Evolutionary conservation across 2,888 invertebrate species (phyloP).

Genomic region (Cyclophora albipunctata): DNA sequence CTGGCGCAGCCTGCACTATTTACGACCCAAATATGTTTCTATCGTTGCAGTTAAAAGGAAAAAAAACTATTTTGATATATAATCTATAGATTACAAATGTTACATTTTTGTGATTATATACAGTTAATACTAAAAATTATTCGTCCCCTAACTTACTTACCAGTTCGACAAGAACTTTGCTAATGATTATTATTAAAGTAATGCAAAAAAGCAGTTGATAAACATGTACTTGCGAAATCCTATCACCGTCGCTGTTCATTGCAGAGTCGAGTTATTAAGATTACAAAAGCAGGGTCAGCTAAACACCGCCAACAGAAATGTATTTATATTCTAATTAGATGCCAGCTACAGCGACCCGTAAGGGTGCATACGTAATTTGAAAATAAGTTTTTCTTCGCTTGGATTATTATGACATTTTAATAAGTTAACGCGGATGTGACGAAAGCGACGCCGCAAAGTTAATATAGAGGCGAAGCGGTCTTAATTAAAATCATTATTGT

Average conservation of each 20-base stretch:
- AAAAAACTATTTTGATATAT: no score
- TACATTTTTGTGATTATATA: no score
- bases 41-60: no score
- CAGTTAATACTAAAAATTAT: no score
- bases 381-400: slow-evolving; percentile 45
- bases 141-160: no score
- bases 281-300: slow-evolving; percentile 61
- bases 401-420: slow-evolving; percentile 55
- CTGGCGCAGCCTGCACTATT: slow-evolving; percentile 5
- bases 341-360: slow-evolving; percentile 48
- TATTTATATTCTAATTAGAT: slow-evolving; percentile 66
- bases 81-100: no score
- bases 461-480: slow-evolving; percentile 8
- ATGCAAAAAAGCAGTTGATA: no score
- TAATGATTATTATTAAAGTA: no score
- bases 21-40: neutral
- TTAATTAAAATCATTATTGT: slow-evolving; percentile 14
- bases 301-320: slow-evolving; percentile 51
- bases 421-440: slow-evolving; percentile 34
- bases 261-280: slow-evolving; percentile 46
- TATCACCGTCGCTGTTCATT: slow-evolving; percentile 30
- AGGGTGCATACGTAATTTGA: slow-evolving; percentile 65
- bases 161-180: no score
- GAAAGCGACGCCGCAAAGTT: slow-evolving; percentile 32
- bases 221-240: no score